Conservation (phyloP, 1,140 invertebrate genomes). For the Drosophila pachea region DNA sequence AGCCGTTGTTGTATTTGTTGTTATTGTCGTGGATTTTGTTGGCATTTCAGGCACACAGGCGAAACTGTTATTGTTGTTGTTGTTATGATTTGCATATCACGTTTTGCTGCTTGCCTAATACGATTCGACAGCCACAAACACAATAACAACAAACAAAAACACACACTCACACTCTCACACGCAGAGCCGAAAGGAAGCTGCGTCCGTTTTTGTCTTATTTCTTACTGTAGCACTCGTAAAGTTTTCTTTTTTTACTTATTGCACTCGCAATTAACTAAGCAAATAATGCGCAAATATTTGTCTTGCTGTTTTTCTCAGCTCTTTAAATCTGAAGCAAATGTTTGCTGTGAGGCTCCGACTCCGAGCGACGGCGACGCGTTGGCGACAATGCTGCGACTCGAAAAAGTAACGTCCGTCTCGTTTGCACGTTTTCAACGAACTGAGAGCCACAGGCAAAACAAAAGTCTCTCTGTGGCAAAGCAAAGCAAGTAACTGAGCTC, state of each 20-base stretch:
- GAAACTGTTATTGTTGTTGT: conserved; percentile 44
- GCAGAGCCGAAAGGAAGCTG: conserved; percentile 35
- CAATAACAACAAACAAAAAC: conserved; percentile 50
- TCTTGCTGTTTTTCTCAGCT: conserved; percentile 20
- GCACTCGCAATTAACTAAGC: conserved; percentile 35
- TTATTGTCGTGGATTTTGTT: conserved; percentile 34
- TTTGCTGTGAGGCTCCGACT: conserved; percentile 37
- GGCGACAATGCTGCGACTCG: conserved; percentile 31
- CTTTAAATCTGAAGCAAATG: conserved; percentile 33
- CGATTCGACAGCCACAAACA: conserved; percentile 45
- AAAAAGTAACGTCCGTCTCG: conserved; percentile 33
- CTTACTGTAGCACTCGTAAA: not conserved
- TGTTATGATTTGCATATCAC: conserved; percentile 70
- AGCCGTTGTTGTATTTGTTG: conserved; percentile 40
- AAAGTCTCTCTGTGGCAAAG: conserved; percentile 12
- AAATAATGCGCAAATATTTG: conserved; percentile 21
- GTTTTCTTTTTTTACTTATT: conserved; percentile 12
- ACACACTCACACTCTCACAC: conserved; percentile 24
- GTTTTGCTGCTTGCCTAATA: conserved; percentile 62
- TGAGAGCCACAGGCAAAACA: conserved; percentile 25
- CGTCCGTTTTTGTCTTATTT: conserved; percentile 25
- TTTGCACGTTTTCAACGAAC: conserved; percentile 43
- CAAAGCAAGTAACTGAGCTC: conserved; percentile 15
- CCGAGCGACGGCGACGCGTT: conserved; percentile 44
- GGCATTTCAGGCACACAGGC: conserved; percentile 45